Base-by-base conservation (phyloP, 2,888 invertebrate species). In the Cheilosia vulpina region DNA sequence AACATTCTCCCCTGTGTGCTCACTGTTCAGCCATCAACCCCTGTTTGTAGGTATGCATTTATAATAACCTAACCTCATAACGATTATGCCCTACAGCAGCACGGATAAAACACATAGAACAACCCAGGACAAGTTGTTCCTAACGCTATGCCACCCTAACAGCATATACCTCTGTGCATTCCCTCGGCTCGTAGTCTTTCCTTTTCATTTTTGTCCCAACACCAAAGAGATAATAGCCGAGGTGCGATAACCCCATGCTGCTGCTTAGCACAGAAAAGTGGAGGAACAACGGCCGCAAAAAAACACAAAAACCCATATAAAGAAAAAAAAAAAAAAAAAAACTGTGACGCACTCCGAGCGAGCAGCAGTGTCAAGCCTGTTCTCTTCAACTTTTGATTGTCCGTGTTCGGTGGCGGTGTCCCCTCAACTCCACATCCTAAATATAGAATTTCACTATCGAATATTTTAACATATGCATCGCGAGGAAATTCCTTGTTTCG, bases 181-280 rank as follows among this genome's bases (percentile, higher is more conserved):
- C 62, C 52, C 53, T 52, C 52, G 15, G 13, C 19, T 31, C 31
- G 31, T 9, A 31, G 7, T 9, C 13, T 9, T 55, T 65, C 11
- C 19, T 65, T 38, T 24, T 34, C 31, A 47, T 2, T 58, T 50
- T 60, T 60, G 21, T 68, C 31, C 41, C 41, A 58, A 21, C 27
- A 55, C 60, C 66, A 19, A 60, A 41, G 21, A 79, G 72, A 79
- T 72, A 79, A 79, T 79, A 79, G 58, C 27, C 72, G 58, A 79
- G 72, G 79, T 79, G 79, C 79, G 79, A 79, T 79, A 79, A 79
- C 79, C 79, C 72, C 79, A 79, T 60, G 77, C 77, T 68, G 77
- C 41, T 52, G 58, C 50, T 50, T 58, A 27, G 47, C 43, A 38
- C 21, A 45, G 52, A 76, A 65, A 68, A 62, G 43, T 69, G 45